Conservation (phyloP, 2,888 invertebrate species). For the Phaedon cochleariae region DNA sequence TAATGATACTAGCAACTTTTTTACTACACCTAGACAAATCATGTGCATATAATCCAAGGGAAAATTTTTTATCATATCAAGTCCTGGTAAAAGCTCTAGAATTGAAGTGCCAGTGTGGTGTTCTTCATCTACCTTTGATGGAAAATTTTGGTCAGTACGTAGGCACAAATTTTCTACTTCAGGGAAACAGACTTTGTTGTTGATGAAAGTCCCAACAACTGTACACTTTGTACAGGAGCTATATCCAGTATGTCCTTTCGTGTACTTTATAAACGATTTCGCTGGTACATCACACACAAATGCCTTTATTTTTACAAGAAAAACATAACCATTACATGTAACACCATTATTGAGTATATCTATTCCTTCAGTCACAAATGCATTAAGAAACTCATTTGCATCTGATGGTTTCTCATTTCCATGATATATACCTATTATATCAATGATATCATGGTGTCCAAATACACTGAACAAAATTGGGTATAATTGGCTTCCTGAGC, state of each 20-base stretch:
- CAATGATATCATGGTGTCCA: slow-evolving; percentile 6
- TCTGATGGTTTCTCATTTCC: slow-evolving; percentile 27
- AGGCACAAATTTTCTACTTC: neutral
- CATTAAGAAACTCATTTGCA: slow-evolving; percentile 27
- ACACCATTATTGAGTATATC: slow-evolving; percentile 33
- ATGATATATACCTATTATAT: slow-evolving; percentile 30
- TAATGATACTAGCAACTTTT: slow-evolving; percentile 26
- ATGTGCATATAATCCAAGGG: slow-evolving; percentile 41
- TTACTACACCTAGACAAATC: slow-evolving; percentile 32
- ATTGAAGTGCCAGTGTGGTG: slow-evolving; percentile 37
- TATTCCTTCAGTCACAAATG: slow-evolving; percentile 33
- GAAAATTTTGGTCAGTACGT: slow-evolving; percentile 28
- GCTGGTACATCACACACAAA: slow-evolving; percentile 35
- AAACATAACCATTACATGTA: slow-evolving; percentile 20
- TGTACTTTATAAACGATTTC: slow-evolving; percentile 32
- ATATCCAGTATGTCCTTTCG: slow-evolving; percentile 38
- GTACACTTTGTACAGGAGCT: slow-evolving; percentile 41
- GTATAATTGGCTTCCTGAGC: slow-evolving; percentile 22
- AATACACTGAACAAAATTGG: slow-evolving; percentile 21
- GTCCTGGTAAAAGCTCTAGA: slow-evolving; percentile 37
- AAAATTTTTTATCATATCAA: slow-evolving; percentile 42
- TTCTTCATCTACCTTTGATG: slow-evolving; percentile 29
- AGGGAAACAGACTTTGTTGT: slow-evolving; percentile 33
- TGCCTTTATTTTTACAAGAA: slow-evolving; percentile 27
- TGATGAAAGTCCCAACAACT: slow-evolving; percentile 25